Percentiles rank a stretch among this genome's conserved stretches.
Conservation (phyloP, 2,113 vertebrate genomes). For the Anser cygnoides region DNA sequence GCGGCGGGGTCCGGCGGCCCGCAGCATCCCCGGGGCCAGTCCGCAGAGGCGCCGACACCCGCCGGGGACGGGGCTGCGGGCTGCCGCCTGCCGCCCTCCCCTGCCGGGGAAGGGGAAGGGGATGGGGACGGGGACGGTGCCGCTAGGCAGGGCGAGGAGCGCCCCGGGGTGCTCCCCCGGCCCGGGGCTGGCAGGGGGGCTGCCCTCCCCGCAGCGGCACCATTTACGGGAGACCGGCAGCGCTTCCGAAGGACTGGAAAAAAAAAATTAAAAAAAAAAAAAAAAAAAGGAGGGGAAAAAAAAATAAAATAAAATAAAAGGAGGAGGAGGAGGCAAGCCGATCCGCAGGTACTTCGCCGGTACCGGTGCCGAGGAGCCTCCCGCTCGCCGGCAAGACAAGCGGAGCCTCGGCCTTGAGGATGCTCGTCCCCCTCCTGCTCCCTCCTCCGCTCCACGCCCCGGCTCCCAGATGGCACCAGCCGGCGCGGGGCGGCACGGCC, state of each 20-base stretch:
- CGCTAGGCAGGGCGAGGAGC: neutral
- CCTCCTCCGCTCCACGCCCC: constrained; percentile 8
- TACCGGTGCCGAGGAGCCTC: neutral
- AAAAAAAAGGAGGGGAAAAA: neutral
- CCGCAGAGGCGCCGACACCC: neutral
- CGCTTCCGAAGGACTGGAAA: neutral
- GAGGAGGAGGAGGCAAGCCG: neutral
- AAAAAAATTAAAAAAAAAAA: neutral
- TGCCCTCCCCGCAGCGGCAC: neutral
- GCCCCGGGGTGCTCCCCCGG: neutral
- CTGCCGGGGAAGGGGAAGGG: neutral
- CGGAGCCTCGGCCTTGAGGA: neutral
- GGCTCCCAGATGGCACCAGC: constrained; percentile 10
- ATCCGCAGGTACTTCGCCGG: neutral
- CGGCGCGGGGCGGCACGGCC: neutral
- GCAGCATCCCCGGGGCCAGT: constrained; percentile 29
- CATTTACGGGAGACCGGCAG: neutral
- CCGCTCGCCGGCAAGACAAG: neutral
- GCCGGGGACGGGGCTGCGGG: neutral
- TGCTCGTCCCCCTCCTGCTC: neutral
- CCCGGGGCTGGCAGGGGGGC: neutral
- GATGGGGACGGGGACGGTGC: neutral
- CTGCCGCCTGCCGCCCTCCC: neutral
- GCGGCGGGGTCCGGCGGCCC: constrained; percentile 6
- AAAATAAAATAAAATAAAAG: neutral